These are phyloP conservation scores for Suillia variegata DNA, from an alignment of 2,888 invertebrate genomes.

Conservation along the genomic window DNA sequence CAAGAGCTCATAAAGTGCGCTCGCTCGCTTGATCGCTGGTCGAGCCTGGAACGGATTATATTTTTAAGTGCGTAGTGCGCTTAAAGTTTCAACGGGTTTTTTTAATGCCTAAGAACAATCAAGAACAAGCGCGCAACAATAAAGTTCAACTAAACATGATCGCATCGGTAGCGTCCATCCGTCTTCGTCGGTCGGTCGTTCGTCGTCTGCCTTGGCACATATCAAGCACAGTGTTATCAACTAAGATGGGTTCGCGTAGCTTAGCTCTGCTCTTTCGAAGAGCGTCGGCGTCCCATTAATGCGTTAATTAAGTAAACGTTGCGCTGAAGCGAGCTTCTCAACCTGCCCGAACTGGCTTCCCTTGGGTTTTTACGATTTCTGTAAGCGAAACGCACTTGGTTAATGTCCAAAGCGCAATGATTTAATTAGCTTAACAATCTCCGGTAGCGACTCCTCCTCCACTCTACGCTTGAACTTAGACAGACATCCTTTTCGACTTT, in stretches of 20 bases:
- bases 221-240: no score
- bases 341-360: no score
- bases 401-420: slow-evolving; percentile 14
- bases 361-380: slow-evolving; percentile 20
- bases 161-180: neutral
- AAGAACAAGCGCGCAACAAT: neutral
- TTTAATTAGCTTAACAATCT: slow-evolving; percentile 18
- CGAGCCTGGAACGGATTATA: slow-evolving; percentile 7
- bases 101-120: no score
- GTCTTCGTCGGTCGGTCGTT: neutral
- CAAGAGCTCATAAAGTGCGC: slow-evolving; percentile 23
- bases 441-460: no score
- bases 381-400: slow-evolving; percentile 18
- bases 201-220: neutral
- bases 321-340: no score
- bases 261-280: neutral
- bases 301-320: slow-evolving; percentile 21
- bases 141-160: neutral
- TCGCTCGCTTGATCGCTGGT: neutral
- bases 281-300: neutral
- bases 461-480: no score
- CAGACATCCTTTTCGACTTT: no score
- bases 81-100: neutral
- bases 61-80: slow-evolving; percentile 5
- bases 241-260: no score